Evolutionary conservation across 2,888 invertebrate genomes (phyloP), one percentile per base, ranked within the genome.

Genomic region (Pandemis cinnamomeana): DNA sequence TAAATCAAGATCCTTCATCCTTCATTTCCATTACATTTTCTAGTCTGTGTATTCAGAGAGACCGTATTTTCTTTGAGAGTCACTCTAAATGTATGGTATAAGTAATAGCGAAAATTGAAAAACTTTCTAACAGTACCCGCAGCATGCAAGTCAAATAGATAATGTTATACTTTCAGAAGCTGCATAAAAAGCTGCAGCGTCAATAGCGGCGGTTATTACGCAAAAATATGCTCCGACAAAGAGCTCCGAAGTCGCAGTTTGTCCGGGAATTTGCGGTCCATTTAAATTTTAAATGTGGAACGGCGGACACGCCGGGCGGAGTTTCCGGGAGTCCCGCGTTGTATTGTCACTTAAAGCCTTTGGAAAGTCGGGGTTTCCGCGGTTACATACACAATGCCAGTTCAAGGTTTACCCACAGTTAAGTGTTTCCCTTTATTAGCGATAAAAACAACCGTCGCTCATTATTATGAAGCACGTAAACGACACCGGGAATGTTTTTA

Each of bases 261-360:
- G 80, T 80, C 80, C 80, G 79, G 80, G 82, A 87, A 84, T 85
- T 78, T 82, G 84, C 78, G 81, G 83, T 63, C 80, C 84, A 86
- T 87, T 87, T 86, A 84, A 87, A 89, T 87, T 89, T 88, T 81
- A 89, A 89, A 88, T 89, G 83, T 80, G 81, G 84, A 82, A 79
- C 84, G 82, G 79, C 81, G 79, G 83, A 79, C 84, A 82, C 76
- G 80, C 81, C 76, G 78, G 79, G 13, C 82, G 81, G 85, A 85
- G 87, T 87, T 85, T 83, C 85, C 83, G 86, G 86, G 83, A 85
- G 72, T 79, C 83, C 80, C 80, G 80, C 80, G 67, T 77, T 78
- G 79, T 86, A 85, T 53, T 41, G 67, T 67, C 67, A 67, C 80
- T 83, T 72, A 73, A 75, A 64, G 78, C 81, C 77, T 84, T 82